Base-by-base conservation (phyloP, 30 jellyfish, hydroid and myxozoan species). In the Cassiopea andromeda region DNA sequence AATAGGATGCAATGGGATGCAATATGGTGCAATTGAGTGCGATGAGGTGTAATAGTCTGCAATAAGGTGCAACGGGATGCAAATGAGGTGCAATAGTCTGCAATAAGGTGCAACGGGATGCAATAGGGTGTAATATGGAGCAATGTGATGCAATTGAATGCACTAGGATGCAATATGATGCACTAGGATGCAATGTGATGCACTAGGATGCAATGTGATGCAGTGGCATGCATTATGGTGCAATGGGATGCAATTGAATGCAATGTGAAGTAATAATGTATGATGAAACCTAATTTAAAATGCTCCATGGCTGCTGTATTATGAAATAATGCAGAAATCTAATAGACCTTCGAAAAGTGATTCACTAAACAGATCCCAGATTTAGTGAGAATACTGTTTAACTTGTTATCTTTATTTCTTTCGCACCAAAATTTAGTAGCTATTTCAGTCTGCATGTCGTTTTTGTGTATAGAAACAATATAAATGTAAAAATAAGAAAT, bases 281-380 rank as follows among this genome's bases (percentile, higher is more conserved):
- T 80, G 89, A 48, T 66, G 58, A 49, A 60, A 48, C 66, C 43
- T 80, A 64, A 48, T 80, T 9, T 80, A 83, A 48, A 19, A 80
- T 80, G 89, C 81, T 66, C 38, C 38, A 27, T 27, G 38, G 38
- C 38, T 27, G 38, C 38, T 27, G 38, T 27, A 27, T 27, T 27
- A 27, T 27, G 38, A 27, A 27, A 27, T 27, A 27, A 27, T 27
- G 38, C 38, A 27, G 38, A 27, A 27, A 27, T 27, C 38, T 27
- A 27, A 27, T 27, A 27, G 38, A 27, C 38, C 38, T 27, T 27
- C 38, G 38, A 27, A 27, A 27, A 27, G 38, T 27, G 38, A 27
- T 27, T 27, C 38, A 27, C 38, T 0, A 27, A 27, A 27, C 38
- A 27, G 38, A 27, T 27, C 38, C 38, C 38, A 27, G 38, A 27